phyloP scores from a whole-genome alignment of 1,140 invertebrate species.

The Sesamia nonagrioides region DNA sequence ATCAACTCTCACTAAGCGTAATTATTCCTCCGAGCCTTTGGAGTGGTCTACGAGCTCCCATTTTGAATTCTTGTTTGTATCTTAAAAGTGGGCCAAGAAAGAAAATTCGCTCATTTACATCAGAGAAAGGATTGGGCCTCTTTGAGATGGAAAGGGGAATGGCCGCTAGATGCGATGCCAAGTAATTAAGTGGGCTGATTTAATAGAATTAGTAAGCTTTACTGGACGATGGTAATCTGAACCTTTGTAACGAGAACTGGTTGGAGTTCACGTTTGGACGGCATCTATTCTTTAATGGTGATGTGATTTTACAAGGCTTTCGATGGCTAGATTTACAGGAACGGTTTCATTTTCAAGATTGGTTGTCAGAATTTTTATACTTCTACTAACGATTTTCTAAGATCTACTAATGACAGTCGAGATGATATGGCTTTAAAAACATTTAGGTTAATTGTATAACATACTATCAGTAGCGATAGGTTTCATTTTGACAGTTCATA shows the following conservation, averaged over 20 bases:
- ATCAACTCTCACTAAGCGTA: background rate
- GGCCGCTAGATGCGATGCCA: conserved; percentile 1
- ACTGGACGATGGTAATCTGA: conserved; percentile 12
- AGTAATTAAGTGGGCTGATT: conserved; percentile 25
- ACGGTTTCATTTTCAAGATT: too few species aligned
- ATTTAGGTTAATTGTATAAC: too few species aligned
- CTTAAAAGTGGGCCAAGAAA: background rate
- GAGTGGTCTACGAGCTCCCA: too few species aligned
- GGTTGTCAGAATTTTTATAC: too few species aligned
- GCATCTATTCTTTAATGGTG: background rate
- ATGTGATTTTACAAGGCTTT: background rate
- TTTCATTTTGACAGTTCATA: too few species aligned
- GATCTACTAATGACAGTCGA: too few species aligned
- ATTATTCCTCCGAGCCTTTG: background rate
- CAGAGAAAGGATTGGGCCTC: conserved; percentile 3
- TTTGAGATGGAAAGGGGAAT: background rate
- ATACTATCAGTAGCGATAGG: too few species aligned
- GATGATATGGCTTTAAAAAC: too few species aligned
- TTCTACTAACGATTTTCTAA: too few species aligned
- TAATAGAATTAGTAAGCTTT: conserved; percentile 20
- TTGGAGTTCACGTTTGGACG: conserved; percentile 1
- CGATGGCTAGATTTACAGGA: too few species aligned
- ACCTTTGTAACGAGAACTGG: background rate
- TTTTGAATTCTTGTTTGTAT: background rate
- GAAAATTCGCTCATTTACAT: conserved; percentile 12